phyloP scores from a whole-genome alignment of 2,888 invertebrate species.

The Caenorhabditis sp. region DNA sequence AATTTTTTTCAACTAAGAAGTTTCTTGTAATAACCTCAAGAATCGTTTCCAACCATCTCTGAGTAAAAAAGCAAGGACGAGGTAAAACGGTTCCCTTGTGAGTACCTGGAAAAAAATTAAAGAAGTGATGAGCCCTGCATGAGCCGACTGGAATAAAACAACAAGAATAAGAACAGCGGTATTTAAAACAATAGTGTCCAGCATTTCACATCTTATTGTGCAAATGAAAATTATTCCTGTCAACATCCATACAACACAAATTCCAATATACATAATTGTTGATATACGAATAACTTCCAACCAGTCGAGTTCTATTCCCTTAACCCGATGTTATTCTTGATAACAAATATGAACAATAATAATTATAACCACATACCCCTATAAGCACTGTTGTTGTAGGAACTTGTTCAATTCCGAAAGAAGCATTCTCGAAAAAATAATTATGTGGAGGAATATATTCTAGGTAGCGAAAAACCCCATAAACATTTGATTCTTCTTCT shows the following conservation, averaged over 20 bases:
- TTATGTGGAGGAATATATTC: not conserved
- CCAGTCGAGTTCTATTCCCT: conserved; percentile 72
- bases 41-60: too few species aligned
- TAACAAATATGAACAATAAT: not conserved
- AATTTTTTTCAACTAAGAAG: too few species aligned
- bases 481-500: too few species aligned
- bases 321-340: not conserved
- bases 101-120: conserved; percentile 80
- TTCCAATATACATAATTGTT: conserved; percentile 74
- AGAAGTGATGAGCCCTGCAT: conserved; percentile 71
- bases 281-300: conserved; percentile 77
- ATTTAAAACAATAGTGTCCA: conserved; percentile 77
- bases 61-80: too few species aligned
- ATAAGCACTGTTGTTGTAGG: conserved; percentile 57
- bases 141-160: conserved; percentile 72
- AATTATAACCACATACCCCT: conserved; percentile 17
- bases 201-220: conserved; percentile 71
- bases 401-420: conserved; percentile 69
- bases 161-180: conserved; percentile 69
- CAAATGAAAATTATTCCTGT: conserved; percentile 72
- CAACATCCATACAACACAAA: conserved; percentile 74
- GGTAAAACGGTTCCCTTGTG: too few species aligned
- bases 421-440: conserved; percentile 51
- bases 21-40: too few species aligned
- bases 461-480: too few species aligned